Base-by-base conservation (phyloP, 2,888 invertebrate species). In the Iselma pallidipennis region DNA sequence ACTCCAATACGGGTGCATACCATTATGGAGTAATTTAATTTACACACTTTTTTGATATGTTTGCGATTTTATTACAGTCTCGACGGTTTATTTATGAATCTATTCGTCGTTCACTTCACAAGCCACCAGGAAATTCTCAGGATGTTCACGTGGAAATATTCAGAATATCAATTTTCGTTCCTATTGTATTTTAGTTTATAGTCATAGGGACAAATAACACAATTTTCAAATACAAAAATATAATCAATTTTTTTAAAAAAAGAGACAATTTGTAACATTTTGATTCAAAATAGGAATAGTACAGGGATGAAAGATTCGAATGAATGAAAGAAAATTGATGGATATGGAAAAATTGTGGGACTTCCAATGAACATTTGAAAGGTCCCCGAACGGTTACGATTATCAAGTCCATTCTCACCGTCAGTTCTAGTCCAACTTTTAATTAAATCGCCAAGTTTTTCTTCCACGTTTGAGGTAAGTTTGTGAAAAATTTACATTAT, bases 21-120 rank as follows among this genome's bases (percentile, higher is more conserved):
- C 50, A 50, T 50, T 50, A 50, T 16, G 50, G 10, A 12, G 50
- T 16, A 50, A 50, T 50, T 50, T 50, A 50, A 50, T 50, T 50
- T 50, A 19, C 50, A 29, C 37, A 7, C 50, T 5, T 25, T 14
- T 37, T 37, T 37, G 50, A 50, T 50, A 50, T 50, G 28, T 50
- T 26, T 28, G 26, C 50, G 50, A 37, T 50, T 50, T 29, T 29
- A 29, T 50, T 50, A 50, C 29, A 25, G 25, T 29, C 16, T 37
- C 50, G 16, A 29, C 50, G 26, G 42, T 26, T 50, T 29, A 50
- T 50, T 26, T 28, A 50, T 50, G 50, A 50, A 50, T 50, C 50
- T 14, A 16, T 1, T 50, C 37, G 2, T 50, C 37, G 2, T 37
- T 16, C 7, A 37, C 9, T 6, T 37, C 16, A 16, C 37, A 16